These are phyloP conservation scores for Mus spicilegus DNA, from an alignment of 2,113 vertebrate species.

Conservation along the genomic window DNA sequence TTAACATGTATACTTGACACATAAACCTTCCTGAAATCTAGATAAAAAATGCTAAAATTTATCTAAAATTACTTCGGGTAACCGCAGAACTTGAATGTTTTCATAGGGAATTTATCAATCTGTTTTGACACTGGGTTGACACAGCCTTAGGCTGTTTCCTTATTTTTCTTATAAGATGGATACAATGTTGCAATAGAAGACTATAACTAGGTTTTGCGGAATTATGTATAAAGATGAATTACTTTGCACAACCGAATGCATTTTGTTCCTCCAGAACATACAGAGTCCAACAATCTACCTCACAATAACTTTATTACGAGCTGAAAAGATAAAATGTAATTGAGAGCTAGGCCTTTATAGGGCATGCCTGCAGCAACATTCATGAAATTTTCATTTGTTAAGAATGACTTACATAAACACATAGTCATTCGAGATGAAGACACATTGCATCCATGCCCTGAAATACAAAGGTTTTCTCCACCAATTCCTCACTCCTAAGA, in stretches of 20 bases:
- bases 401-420: slow-evolving; percentile 48
- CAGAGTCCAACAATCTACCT: not conserved
- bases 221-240: slow-evolving; percentile 51
- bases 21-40: not conserved
- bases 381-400: slow-evolving; percentile 66
- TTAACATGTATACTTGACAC: not conserved
- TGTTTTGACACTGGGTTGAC: slow-evolving; percentile 66
- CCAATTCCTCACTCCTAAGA: not conserved
- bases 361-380: not conserved
- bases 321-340: slow-evolving; percentile 57
- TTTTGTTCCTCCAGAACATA: slow-evolving; percentile 13
- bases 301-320: slow-evolving; percentile 52
- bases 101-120: slow-evolving; percentile 51
- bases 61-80: slow-evolving; percentile 3
- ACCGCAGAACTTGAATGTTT: not conserved
- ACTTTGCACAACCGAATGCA: slow-evolving; percentile 19
- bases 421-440: slow-evolving; percentile 10
- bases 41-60: slow-evolving; percentile 54
- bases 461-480: not conserved
- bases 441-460: not conserved
- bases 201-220: not conserved
- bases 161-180: slow-evolving; percentile 54
- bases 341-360: not conserved
- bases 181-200: not conserved
- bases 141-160: slow-evolving; percentile 60